Evolutionary conservation across 2,888 invertebrate species (phyloP), one percentile per base, ranked within the genome.

Genomic region (Cremastinae sp.): DNA sequence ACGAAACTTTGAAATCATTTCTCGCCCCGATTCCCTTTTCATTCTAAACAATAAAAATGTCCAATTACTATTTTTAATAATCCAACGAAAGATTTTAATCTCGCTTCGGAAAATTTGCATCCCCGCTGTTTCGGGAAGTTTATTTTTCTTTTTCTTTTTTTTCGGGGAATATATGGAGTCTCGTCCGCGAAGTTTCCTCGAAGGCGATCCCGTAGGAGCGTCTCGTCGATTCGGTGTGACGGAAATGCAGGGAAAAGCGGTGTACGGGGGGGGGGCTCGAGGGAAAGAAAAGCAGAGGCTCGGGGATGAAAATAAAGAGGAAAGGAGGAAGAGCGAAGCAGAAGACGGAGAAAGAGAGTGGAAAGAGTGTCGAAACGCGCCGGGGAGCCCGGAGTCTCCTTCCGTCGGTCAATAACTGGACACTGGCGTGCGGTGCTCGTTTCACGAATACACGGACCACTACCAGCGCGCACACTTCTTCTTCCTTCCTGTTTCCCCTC

Each of bases 331-430:
- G 78, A 66, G 75, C 68, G 64, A 79, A 72, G 74, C n/a, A 75
- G 80, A 72, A 78, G 78, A 43, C 75, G 70, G 71, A 65, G 49
- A 45, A 78, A 78, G 77, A 83, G 78, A 68, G 75, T 66, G 62
- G 79, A 73, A 72, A 49, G 69, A 58, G 65, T 61, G 74, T 65
- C 38, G 75, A 74, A 58, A 68, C 70, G 61, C 68, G 61, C 68
- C 74, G 65, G 54, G 78, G 73, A 73, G 64, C 74, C 69, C 62
- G 59, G 74, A 80, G 81, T 81, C 82, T 83, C 81, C 83, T 84
- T 84, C 80, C 82, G 80, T 84, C 89, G 89, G 88, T 89, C 90
- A 89, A 90, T 90, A 89, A 87, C 87, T 87, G 89, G 89, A 89
- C 89, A 87, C 83, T 84, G 79, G 71, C 81, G 83, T 78, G 62